Base-by-base conservation (phyloP, 92 coral and sea anemone genomes). In the Nematostella vectensis region DNA sequence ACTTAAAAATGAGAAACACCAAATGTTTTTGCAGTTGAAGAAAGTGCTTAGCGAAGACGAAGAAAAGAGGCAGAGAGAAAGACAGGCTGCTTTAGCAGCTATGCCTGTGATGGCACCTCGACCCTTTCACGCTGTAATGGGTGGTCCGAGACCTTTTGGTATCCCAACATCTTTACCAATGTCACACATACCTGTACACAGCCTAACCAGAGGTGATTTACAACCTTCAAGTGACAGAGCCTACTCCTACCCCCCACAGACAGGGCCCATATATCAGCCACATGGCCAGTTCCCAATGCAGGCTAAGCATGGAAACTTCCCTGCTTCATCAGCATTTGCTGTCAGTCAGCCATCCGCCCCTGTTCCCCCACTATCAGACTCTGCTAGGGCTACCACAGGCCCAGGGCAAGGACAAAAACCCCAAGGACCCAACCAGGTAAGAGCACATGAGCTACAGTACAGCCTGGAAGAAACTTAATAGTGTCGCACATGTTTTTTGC, bases 21-120 rank as follows among this genome's bases (percentile, higher is more conserved):
- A 78, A 43, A 61, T 91, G 39, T 91, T 91, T 65, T 82, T 76
- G 50, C 93, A 86, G 50, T 50, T 86, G 59, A 89, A 89, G 68
- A 86, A 77, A 45, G 83, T 83, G 50, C 59, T 66, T 30, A 75
- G 66, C 44, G 74, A 80, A 22, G 88, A 80, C 48, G 75, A 67
- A n/a, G 82, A 74, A 56, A 72, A 66, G 56, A 71, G 71, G 29
- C 68, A 76, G n/a, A 62, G 68, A 42, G 72, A 70, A 29, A 54
- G 58, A 2, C 76, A 64, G 37, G 69, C 72, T 17, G 24, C 49
- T 4, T 23, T 51, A 11, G 57, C 57, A 3, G 57, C 57, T 8
- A 22, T 22, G 57, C 1, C 48, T 15, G 19, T 21, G 11, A 25
- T 45, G 29, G 24, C 40, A 8, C 48, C 58, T 55, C 71, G 54